phyloP scores from a whole-genome alignment of 2,797 vertebrate species.

The Peromyscus attwateri region DNA sequence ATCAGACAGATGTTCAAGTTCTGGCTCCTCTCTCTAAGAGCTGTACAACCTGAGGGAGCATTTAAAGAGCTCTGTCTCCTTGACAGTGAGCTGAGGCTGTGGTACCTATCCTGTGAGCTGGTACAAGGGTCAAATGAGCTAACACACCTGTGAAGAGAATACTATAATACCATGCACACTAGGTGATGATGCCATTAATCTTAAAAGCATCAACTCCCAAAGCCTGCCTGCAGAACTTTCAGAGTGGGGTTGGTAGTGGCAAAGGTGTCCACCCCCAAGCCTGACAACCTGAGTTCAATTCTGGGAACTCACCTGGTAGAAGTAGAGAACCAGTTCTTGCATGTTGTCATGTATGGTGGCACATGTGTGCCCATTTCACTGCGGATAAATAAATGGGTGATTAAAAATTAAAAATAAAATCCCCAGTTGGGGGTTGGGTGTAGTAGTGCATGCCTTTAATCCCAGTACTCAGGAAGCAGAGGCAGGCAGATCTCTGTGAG shows the following conservation, averaged over 20 bases:
- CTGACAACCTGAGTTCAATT: not conserved
- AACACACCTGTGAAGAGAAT: not conserved
- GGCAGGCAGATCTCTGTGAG: not conserved
- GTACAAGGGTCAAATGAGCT: conserved; percentile 40
- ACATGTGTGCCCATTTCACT: not conserved
- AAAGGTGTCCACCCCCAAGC: not conserved
- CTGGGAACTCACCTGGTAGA: not conserved
- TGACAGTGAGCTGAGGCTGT: not conserved
- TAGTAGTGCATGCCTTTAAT: not conserved
- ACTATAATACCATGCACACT: conserved; percentile 46
- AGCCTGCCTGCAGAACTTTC: conserved; percentile 29
- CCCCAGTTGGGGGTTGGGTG: not conserved
- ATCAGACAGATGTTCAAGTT: not conserved
- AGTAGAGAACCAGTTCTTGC: not conserved
- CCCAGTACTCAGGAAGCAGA: not conserved
- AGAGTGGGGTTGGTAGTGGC: not conserved
- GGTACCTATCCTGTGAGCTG: not conserved
- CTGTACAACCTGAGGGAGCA: not conserved
- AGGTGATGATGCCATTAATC: conserved; percentile 64
- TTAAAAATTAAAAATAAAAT: conserved; percentile 41
- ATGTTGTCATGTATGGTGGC: not conserved
- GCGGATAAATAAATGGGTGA: not conserved
- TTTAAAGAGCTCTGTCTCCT: conserved; percentile 55
- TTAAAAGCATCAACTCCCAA: not conserved
- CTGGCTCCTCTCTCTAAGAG: not conserved